A percentile compares a stretch with the other conserved stretches of the same genome.
phyloP scores from a whole-genome alignment of 2,888 invertebrate genomes.

The Rhagium mordax region DNA sequence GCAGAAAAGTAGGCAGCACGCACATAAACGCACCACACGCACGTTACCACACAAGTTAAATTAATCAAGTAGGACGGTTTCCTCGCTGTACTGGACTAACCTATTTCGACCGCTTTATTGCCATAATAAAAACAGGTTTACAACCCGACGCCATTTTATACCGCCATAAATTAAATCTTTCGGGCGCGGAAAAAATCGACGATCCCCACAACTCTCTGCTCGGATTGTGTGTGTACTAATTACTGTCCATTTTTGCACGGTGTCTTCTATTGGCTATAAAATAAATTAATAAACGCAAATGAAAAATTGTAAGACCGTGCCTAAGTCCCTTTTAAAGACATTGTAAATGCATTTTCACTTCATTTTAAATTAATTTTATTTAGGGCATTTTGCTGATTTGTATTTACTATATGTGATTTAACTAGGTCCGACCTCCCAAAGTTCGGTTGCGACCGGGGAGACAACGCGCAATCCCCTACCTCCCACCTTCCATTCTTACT shows the following conservation, averaged over 20 bases:
- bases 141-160: conserved; percentile 1
- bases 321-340: too few species aligned
- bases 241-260: neutral
- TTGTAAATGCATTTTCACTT: too few species aligned
- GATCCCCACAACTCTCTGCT: neutral
- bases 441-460: too few species aligned
- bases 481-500: too few species aligned
- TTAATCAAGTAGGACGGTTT: conserved; percentile 17
- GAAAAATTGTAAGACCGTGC: too few species aligned
- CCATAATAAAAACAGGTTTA: conserved; percentile 19
- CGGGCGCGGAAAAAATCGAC: neutral
- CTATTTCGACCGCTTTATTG: conserved; percentile 20
- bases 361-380: too few species aligned
- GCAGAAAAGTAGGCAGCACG: conserved; percentile 7
- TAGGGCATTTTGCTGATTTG: too few species aligned
- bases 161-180: neutral
- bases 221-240: neutral
- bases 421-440: too few species aligned
- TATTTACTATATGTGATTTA: too few species aligned
- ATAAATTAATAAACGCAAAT: too few species aligned
- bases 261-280: too few species aligned
- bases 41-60: conserved; percentile 6
- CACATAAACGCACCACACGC: conserved; percentile 7
- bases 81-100: neutral
- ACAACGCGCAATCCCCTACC: too few species aligned